Evolutionary conservation across 2,797 vertebrate species (phyloP).

Genomic region (Onychomys leucogaster): DNA sequence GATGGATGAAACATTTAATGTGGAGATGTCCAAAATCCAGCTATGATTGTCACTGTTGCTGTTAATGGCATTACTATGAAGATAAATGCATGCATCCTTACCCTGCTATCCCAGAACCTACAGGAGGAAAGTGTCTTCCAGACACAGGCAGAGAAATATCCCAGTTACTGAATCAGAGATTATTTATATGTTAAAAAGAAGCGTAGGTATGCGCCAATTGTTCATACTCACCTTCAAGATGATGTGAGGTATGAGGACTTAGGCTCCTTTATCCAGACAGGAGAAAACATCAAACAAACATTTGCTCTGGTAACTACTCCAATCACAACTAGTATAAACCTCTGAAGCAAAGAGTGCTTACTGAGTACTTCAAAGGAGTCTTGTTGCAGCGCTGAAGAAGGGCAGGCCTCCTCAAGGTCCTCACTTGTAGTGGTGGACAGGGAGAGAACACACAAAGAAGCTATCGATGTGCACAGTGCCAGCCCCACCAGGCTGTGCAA

Average conservation of each 20-base stretch:
- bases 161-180: not conserved
- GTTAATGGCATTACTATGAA: not conserved
- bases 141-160: not conserved
- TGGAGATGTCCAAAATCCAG: not conserved
- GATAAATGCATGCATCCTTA: not conserved
- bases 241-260: not conserved
- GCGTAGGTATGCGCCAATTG: not conserved
- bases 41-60: not conserved
- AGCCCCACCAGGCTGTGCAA: not conserved
- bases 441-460: not conserved
- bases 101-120: not conserved
- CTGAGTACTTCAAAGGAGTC: not conserved
- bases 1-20: not conserved
- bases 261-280: not conserved
- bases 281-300: not conserved
- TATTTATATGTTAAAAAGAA: not conserved
- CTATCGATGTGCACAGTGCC: not conserved
- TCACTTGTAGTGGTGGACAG: fast-evolving
- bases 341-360: not conserved
- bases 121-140: not conserved
- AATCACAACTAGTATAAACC: not conserved
- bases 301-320: not conserved
- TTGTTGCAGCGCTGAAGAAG: not conserved
- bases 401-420: not conserved
- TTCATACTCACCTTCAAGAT: not conserved